Evolutionary conservation across 2,888 invertebrate species (phyloP), one percentile per base, ranked within the genome.

Genomic region (Pheosia tremula): DNA sequence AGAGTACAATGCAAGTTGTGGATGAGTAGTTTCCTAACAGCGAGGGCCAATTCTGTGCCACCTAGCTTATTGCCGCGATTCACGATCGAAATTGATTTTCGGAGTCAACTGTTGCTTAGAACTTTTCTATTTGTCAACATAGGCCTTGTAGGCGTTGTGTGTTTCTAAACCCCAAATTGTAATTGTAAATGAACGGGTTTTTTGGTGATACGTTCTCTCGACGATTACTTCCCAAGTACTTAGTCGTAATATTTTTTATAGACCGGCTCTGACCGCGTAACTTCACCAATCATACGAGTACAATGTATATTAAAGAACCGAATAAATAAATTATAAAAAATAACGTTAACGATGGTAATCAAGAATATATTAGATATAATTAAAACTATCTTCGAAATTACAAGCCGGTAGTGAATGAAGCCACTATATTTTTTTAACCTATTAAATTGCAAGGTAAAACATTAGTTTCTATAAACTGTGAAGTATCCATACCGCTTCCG

Each of bases 11-110:
- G 61, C 62, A 64, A 68, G 66, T 74, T 72, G 63, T 67, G 61
- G 71, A 69, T 66, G 63, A 64, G 66, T 70, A 71, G 71, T 71
- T 72, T 68, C 67, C 67, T 68, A 69, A 68, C 69, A 60, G 67
- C 11, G 53, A 59, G 64, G 66, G 66, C 66, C 62, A 63, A 68
- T 71, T 70, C 66, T 69, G 68, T 63, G 62, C 72, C 68, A 58
- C 55, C 66, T 57, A 61, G 64, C 63, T 71, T 71, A 73, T 67
- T 69, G 66, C 67, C 62, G 63, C 67, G 58, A 69, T 73, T 71
- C 67, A 69, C 71, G 65, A 65, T 63, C 56, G 39, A 36, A 56
- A 50, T 43, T 56, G 0, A 11, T 63, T 66, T 60, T 60, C 62
- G 58, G 61, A 41, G n/a, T 56, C 24, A 39, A 53, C 41, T 52